Evolutionary conservation across 1,140 invertebrate species (phyloP).

Genomic region (Doryteuthis pealeii): DNA sequence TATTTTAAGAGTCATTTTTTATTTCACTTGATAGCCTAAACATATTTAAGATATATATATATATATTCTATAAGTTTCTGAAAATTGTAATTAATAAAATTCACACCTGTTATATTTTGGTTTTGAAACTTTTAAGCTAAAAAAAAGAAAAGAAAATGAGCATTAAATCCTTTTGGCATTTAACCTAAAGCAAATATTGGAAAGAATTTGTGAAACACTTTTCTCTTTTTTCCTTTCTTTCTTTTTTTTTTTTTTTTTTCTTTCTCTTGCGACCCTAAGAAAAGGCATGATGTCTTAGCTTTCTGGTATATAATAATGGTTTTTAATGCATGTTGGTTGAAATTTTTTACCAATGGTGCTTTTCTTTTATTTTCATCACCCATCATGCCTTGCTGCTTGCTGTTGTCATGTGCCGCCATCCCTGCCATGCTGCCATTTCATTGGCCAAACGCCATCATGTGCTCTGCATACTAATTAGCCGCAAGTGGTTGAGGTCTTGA

Average conservation of each 20-base stretch:
- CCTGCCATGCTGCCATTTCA: conserved; percentile 55
- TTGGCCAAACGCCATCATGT: conserved; percentile 56
- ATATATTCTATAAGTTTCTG: no score
- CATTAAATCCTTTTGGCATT: no score
- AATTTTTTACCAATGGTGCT: conserved; percentile 55
- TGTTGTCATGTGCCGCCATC: conserved; percentile 62
- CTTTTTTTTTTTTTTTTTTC: not conserved
- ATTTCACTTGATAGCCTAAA: no score
- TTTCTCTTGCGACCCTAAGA: not conserved
- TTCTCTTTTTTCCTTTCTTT: not conserved
- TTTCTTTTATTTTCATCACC: conserved; percentile 57
- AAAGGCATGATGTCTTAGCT: conserved; percentile 20
- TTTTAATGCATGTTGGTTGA: conserved; percentile 50
- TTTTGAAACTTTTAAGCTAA: no score
- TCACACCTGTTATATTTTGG: no score
- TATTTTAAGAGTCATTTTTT: no score
- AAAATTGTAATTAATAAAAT: no score
- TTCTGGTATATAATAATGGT: conserved; percentile 18
- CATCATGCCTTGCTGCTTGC: conserved; percentile 61
- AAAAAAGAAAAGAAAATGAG: no score
- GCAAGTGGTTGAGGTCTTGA: conserved; percentile 63
- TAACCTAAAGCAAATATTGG: no score
- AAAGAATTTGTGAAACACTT: not conserved
- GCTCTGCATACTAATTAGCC: conserved; percentile 62
- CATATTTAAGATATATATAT: no score